These are phyloP conservation scores for Upupa epops DNA, from an alignment of 2,113 vertebrate species.

Conservation along the genomic window DNA sequence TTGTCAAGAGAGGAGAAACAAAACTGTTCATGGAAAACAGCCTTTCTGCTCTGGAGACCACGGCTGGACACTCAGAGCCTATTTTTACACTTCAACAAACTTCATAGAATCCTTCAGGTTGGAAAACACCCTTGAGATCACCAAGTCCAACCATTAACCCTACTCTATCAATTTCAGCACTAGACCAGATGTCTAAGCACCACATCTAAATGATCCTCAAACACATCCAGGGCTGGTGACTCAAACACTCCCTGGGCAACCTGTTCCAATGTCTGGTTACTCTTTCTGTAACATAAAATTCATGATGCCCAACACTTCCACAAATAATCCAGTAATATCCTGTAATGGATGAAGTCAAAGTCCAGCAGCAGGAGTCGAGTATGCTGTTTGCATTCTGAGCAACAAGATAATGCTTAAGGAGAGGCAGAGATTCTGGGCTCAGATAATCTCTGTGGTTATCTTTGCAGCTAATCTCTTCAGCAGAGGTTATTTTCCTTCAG, in stretches of 20 bases:
- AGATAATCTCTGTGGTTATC: background rate
- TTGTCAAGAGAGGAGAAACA: background rate
- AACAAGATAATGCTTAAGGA: background rate
- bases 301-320: background rate
- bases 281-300: no score
- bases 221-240: no score
- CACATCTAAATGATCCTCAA: no score
- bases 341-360: background rate
- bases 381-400: background rate
- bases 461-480: background rate
- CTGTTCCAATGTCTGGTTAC: no score
- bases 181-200: no score
- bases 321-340: background rate
- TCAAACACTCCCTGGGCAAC: no score
- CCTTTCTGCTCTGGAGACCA: background rate
- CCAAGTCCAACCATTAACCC: no score
- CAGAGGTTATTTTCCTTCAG: background rate
- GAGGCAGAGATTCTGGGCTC: background rate
- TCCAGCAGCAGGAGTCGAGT: background rate
- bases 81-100: background rate
- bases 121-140: no score
- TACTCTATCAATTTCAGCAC: no score
- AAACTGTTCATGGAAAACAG: background rate
- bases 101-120: no score
- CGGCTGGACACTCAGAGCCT: background rate